A percentile compares a stretch with the other conserved stretches of the same genome.
Evolutionary conservation across 2,113 vertebrate species (phyloP).

Genomic region (Stigmatopora nigra): DNA sequence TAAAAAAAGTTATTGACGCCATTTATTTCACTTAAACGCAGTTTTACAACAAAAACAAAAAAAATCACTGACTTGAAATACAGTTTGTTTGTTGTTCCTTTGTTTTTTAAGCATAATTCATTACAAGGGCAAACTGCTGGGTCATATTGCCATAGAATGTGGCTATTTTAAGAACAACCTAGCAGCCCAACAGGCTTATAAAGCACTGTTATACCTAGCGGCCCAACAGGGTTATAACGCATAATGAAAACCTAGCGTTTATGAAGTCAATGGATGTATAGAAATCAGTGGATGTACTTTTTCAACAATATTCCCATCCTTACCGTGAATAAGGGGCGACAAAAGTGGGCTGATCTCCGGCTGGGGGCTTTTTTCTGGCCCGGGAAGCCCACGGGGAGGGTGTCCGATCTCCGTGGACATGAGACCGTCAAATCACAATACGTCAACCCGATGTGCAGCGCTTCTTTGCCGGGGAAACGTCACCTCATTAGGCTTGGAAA

Average conservation of each 20-base stretch:
- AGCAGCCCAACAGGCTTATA: no score
- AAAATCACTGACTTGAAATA: no score
- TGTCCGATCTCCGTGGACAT: conserved; percentile 86
- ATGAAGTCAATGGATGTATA: background rate
- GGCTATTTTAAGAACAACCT: no score
- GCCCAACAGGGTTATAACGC: no score
- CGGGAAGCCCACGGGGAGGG: conserved; percentile 76
- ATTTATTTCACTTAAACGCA: background rate
- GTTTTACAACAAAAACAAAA: no score
- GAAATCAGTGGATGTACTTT: background rate
- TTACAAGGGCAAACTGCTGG: no score
- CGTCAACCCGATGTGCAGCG: background rate
- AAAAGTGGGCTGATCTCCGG: conserved; percentile 72
- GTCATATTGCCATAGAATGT: no score
- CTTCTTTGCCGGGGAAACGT: conserved; percentile 44
- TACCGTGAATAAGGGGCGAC: conserved; percentile 70
- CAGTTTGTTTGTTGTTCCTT: no score
- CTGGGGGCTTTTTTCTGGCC: conserved; percentile 67
- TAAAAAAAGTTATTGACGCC: no score
- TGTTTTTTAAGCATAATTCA: no score
- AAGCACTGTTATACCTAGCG: no score
- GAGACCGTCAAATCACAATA: conserved; percentile 67
- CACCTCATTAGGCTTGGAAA: background rate
- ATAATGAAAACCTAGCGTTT: no score
- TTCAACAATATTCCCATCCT: conserved; percentile 30